Conservation (phyloP, 2,888 invertebrate species). For the Lampropteryx suffumata region DNA sequence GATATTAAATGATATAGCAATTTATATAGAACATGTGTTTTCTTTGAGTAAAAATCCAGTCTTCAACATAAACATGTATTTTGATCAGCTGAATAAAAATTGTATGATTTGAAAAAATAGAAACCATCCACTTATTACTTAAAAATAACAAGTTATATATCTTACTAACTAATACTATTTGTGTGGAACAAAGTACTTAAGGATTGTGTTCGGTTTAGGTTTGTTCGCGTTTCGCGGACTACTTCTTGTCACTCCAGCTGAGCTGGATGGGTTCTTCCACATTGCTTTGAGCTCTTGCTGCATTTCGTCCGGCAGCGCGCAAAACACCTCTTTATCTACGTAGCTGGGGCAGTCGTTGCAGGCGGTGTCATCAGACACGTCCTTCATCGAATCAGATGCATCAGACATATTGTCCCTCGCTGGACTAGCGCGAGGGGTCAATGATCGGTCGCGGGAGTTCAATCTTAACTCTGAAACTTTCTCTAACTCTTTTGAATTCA, state of each 20-base stretch:
- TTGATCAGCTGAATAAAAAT: conserved; percentile 82
- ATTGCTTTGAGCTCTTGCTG: conserved; percentile 88
- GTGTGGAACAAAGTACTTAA: conserved; percentile 87
- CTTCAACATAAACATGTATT: conserved; percentile 81
- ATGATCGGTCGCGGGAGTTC: conserved; percentile 70
- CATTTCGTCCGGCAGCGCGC: conserved; percentile 87
- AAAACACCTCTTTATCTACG: conserved; percentile 87
- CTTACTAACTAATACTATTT: conserved; percentile 84
- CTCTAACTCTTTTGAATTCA: conserved; percentile 85
- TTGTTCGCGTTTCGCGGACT: conserved; percentile 78
- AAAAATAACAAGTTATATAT: conserved; percentile 76
- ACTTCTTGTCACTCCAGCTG: conserved; percentile 62
- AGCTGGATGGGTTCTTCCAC: conserved; percentile 82
- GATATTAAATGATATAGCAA: conserved; percentile 79
- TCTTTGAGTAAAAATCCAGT: conserved; percentile 48
- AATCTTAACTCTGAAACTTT: conserved; percentile 76
- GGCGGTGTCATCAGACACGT: conserved; percentile 60
- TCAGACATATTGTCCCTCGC: conserved; percentile 72
- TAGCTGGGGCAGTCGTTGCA: conserved; percentile 85
- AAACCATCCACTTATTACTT: conserved; percentile 82
- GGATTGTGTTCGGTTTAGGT: conserved; percentile 84
- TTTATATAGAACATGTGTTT: conserved; percentile 52
- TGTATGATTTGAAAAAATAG: conserved; percentile 83
- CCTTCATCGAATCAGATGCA: conserved; percentile 69
- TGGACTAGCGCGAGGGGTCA: conserved; percentile 74